A percentile compares a stretch with the other conserved stretches of the same genome.
phyloP scores from a whole-genome alignment of 2,113 vertebrate genomes.

The Dasypus novemcinctus region DNA sequence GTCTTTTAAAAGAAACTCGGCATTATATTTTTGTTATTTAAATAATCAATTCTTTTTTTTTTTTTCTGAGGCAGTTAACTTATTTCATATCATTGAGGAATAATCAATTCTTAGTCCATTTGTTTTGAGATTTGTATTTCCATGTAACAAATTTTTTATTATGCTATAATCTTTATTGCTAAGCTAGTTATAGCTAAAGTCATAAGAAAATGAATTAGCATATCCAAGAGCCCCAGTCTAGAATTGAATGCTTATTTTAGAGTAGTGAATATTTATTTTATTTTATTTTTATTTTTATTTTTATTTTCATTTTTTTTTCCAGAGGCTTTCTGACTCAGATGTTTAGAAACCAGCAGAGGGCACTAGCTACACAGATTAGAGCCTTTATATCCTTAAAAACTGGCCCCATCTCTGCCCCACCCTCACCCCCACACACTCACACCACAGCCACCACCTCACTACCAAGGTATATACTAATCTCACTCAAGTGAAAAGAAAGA shows the following conservation, averaged over 20 bases:
- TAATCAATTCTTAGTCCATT: neutral
- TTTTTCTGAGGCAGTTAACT: no score
- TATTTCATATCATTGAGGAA: no score
- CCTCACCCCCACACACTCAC: no score
- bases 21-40: neutral
- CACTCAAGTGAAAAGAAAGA: neutral
- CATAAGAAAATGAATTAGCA: neutral
- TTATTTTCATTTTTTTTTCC: neutral
- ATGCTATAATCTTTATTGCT: neutral
- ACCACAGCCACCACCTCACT: neutral
- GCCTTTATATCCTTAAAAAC: neutral
- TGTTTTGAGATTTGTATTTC: neutral
- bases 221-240: neutral
- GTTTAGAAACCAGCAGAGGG: conserved; percentile 66
- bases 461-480: neutral
- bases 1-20: neutral
- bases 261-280: neutral
- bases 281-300: no score
- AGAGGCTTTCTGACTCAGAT: neutral
- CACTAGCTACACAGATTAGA: conserved; percentile 11
- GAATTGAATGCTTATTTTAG: neutral
- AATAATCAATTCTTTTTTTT: neutral
- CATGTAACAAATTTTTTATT: neutral
- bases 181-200: neutral
- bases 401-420: neutral